Evolutionary conservation across 2,113 vertebrate species (phyloP).

Genomic region (Ophiodon elongatus): DNA sequence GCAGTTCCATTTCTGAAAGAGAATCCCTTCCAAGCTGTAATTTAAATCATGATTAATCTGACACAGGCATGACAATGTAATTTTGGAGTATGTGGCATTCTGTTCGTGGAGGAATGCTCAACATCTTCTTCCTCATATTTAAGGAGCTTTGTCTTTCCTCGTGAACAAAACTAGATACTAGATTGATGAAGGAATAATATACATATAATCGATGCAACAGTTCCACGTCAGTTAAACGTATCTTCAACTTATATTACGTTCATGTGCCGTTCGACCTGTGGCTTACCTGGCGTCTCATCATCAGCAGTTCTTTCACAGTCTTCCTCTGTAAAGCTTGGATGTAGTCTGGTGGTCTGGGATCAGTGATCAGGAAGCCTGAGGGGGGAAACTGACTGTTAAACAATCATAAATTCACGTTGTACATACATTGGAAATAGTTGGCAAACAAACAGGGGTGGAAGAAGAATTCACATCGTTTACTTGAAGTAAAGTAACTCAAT

Average conservation of each 20-base stretch:
- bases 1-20: conserved; percentile 39
- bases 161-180: not conserved
- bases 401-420: not conserved
- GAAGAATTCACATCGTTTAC: not conserved
- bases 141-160: not conserved
- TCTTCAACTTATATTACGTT: not conserved
- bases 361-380: not conserved
- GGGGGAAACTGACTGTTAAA: not conserved
- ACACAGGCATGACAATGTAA: not conserved
- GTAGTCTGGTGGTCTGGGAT: not conserved
- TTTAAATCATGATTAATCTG: not conserved
- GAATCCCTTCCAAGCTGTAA: not conserved
- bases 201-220: too few relatives aligned
- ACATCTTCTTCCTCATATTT: not conserved
- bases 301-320: conserved; percentile 75
- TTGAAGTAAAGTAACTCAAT: not conserved
- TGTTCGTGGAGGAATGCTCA: not conserved
- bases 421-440: not conserved
- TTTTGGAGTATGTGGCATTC: not conserved
- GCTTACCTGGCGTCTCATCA: conserved; percentile 55
- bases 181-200: not conserved
- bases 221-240: too few relatives aligned
- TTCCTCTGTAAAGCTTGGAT: conserved; percentile 19
- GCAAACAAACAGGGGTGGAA: not conserved
- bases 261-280: too few relatives aligned